These are phyloP conservation scores for Drosophila kokeensis DNA, from an alignment of 2,888 invertebrate genomes.

Conservation along the genomic window DNA sequence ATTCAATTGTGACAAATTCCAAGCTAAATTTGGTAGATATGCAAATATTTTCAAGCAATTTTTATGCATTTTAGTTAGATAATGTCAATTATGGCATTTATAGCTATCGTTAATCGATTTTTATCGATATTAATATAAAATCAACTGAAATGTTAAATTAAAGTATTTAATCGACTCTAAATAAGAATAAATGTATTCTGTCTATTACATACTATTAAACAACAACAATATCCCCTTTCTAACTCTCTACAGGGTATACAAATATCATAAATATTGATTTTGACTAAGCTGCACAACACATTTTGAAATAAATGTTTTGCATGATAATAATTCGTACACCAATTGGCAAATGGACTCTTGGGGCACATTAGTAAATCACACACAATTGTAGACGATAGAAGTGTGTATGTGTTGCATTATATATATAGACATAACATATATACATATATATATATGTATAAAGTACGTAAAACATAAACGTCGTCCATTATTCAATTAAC, in stretches of 20 bases:
- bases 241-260: neutral
- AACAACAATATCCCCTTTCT: neutral
- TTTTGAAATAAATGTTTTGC: conserved; percentile 1
- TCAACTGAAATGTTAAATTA: neutral
- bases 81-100: neutral
- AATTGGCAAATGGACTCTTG: conserved; percentile 48
- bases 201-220: neutral
- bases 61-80: too few species aligned
- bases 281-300: conserved; percentile 1
- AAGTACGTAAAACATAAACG: conserved; percentile 69
- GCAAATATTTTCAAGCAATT: neutral
- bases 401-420: neutral
- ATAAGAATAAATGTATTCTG: neutral
- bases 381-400: neutral
- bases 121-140: neutral
- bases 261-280: conserved; percentile 1
- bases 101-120: neutral
- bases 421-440: conserved; percentile 7
- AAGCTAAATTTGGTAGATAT: neutral
- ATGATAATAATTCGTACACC: conserved; percentile 7
- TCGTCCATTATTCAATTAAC: conserved; percentile 76
- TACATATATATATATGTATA: conserved; percentile 13
- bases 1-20: neutral
- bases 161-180: neutral
- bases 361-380: conserved; percentile 56